phyloP scores from a whole-genome alignment of 2,113 vertebrate genomes.

The Probosciger aterrimus region DNA sequence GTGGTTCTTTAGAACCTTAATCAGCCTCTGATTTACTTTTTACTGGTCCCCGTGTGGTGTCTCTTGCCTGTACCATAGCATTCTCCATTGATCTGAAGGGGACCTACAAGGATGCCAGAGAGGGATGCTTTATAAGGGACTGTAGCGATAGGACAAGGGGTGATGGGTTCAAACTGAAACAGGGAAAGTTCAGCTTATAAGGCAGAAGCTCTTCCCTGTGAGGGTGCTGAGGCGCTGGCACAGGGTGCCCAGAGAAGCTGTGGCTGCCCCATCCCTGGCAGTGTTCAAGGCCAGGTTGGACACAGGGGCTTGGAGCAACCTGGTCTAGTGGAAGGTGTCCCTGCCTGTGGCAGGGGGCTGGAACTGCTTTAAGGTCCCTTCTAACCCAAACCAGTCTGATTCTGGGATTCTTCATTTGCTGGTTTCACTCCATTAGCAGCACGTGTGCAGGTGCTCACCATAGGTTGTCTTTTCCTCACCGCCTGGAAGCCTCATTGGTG shows the following conservation, averaged over 20 bases:
- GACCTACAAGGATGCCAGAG: background rate
- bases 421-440: background rate
- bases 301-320: rapidly evolving
- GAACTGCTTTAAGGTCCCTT: background rate
- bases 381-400: background rate
- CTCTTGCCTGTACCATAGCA: rapidly evolving
- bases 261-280: background rate
- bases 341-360: background rate
- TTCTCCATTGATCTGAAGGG: background rate
- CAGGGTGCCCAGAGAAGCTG: background rate
- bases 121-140: background rate
- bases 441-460: background rate
- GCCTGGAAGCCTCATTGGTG: background rate
- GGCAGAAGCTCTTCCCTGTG: background rate
- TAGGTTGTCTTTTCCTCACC: rapidly evolving
- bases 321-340: background rate
- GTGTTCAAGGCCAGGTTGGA: background rate
- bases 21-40: background rate
- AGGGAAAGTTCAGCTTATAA: background rate
- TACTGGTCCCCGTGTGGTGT: rapidly evolving
- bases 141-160: background rate
- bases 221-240: background rate
- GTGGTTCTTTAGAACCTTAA: background rate
- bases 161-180: background rate
- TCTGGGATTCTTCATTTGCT: background rate